Evolutionary conservation across 2,797 vertebrate species (phyloP), one percentile per base, ranked within the genome.

Genomic region (Coluber constrictor): DNA sequence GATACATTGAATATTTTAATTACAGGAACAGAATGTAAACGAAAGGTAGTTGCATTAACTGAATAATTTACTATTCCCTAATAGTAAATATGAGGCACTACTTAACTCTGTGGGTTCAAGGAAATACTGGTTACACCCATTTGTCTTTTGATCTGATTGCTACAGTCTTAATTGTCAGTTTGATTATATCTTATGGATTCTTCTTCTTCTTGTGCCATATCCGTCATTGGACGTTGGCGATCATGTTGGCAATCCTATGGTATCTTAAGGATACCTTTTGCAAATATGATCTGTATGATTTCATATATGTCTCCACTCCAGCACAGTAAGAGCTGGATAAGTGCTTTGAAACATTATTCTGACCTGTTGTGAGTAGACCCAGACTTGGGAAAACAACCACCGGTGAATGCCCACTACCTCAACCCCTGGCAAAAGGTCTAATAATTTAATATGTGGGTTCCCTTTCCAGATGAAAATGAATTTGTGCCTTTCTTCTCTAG

Each of bases 401-500:
- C 4, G 4, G 60, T 66, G 3, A 86, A 90, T 57, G 20, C 27
- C 90, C 86, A 43, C 23, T 25, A 47, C 1, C 74, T 23, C 37
- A 47, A 83, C 3, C 29, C 18, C 12, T 43, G 9, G 25, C n/a
- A 32, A 83, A 86, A 90, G 43, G 56, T 9, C n/a, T 37, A 18
- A 47, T 51, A 3, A 32, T 47, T 15, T 29, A 8, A 51, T 8
- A 7, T 56, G 27, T 29, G 61, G 16, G 5, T 91, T 66, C 47
- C 23, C 51, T 37, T 91, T 79, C 51, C 74, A 32, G 51, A 20
- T 25, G 32, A 56, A 56, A 89, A 74, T 54, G 29, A 83, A 83
- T 54, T 91, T 63, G n/a, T 43, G 63, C 5, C 74, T 91, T 66
- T 29, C 47, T 83, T 3, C 56, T 66, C 0, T 95, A 99, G 98